Evolutionary conservation across 2,888 invertebrate species (phyloP), one percentile per base, ranked within the genome.

Genomic region (Urechis unicinctus): DNA sequence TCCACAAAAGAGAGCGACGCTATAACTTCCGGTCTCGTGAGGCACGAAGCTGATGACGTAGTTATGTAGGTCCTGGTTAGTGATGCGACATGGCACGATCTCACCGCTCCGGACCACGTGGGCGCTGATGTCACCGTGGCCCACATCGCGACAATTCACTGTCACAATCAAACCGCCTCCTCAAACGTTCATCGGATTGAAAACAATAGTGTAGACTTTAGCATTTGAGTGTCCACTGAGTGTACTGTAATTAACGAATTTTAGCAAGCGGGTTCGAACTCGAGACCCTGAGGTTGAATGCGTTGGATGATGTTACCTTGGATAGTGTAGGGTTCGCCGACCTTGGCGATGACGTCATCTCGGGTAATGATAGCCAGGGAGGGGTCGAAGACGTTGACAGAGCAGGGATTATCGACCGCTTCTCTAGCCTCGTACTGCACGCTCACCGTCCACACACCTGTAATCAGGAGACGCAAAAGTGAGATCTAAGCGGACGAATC

Each of bases 1-100:
- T 75, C 95, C 95, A 80, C 94, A 95, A 74, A 91, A 93, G 28
- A 94, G 86, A 76, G 94, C 92, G 30, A 92, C 84, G 68, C 87
- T 87, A 68, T 84, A 83, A 61, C 81, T 80, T 22, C 84, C 84
- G 28, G 81, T 79, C 43, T 81, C 80, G 50, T 79, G 76, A 1
- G 84, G 84, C 25, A 80, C 81, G 69, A 83, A 83, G 57, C 79
- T 80, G 24, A 82, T 80, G 62, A 74, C 76, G 68, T 80, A 82
- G 5, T 17, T n/a, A 28, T 25, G 26, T 13, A 28, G 4, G 48
- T 25, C 42, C 21, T 24, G 21, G 1, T 30, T 43, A 3, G 29
- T 28, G 4, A 50, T 26, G 21, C 42, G 9, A 51, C 44, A 29
- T 6, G 3, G 9, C 4, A 51, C 21, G 22, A 6, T 51, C 29